Evolutionary conservation across 1,140 invertebrate genomes (phyloP).

Genomic region (Portunus trituberculatus): DNA sequence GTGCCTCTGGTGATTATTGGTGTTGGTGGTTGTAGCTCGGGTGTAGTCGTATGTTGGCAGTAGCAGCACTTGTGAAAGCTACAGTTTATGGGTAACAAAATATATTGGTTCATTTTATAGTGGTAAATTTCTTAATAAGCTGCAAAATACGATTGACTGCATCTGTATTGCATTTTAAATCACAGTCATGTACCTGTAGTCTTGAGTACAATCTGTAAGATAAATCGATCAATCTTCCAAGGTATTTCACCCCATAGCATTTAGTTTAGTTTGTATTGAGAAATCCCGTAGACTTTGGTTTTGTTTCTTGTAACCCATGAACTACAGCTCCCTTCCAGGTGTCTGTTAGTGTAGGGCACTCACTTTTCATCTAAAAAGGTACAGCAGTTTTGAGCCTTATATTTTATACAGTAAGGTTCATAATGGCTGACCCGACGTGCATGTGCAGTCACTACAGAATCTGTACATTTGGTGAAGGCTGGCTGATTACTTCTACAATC

Average conservation of each 20-base stretch:
- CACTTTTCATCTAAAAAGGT: slow-evolving; percentile 44
- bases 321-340: slow-evolving; percentile 71
- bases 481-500: slow-evolving; percentile 8
- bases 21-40: slow-evolving; percentile 72
- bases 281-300: slow-evolving; percentile 34
- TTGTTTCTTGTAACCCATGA: slow-evolving; percentile 60
- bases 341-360: slow-evolving; percentile 74
- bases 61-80: slow-evolving; percentile 75
- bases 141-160: neutral
- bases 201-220: neutral
- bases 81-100: slow-evolving; percentile 69
- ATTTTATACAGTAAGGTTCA: slow-evolving; percentile 49
- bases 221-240: neutral
- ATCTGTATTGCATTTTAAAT: neutral
- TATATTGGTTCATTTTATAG: slow-evolving; percentile 5
- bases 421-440: slow-evolving; percentile 51
- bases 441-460: slow-evolving; percentile 65
- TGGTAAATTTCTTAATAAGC: neutral
- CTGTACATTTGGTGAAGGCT: slow-evolving; percentile 61
- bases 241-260: neutral
- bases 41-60: slow-evolving; percentile 74
- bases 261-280: neutral
- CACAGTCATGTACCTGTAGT: neutral
- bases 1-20: slow-evolving; percentile 73
- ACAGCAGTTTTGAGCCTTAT: slow-evolving; percentile 64